Evolutionary conservation across 2,797 vertebrate species (phyloP), one percentile per base, ranked within the genome.

Genomic region (Pangasius larnaudii): DNA sequence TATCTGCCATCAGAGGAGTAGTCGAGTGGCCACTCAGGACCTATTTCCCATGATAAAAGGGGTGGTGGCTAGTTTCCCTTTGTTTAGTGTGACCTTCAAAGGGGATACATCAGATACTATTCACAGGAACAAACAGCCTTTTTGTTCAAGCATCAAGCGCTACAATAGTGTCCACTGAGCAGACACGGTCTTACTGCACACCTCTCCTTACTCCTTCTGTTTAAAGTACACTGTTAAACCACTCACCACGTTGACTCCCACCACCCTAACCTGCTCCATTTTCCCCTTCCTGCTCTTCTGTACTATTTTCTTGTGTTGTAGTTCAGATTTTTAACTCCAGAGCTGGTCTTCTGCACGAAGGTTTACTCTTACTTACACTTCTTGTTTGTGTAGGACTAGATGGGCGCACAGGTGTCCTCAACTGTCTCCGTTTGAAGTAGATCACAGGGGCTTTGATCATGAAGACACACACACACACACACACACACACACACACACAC

Each of bases 361-460:
- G 77, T 63, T 85, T 51, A 71, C 83, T 87, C 56, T 82, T 87
- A 46, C 69, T 51, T 89, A 59, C n/a, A 69, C 72, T 82, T 91
- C 85, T 90, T 87, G 87, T 90, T 91, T 85, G 87, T 79, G 80
- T 89, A 69, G 88, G 84, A 90, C 92, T 90, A 39, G 53, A 72
- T 85, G 78, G 53, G 81, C 78, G 78, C 89, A 91, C 92, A 94
- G 92, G 93, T 95, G 93, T 92, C 84, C 69, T 74, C 69, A 74
- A 42, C 51, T 89, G 85, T 85, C 84, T 78, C 81, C 75, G 90
- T 95, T 94, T 94, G 91, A 94, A 94, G 93, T 90, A 91, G 93
- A 94, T 95, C 92, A 93, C 91, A 93, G 91, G 86, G 63, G 89
- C 93, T 95, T 95, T 95, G 93, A 95, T 95, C 91, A 87, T 75